These are phyloP conservation scores for Halichoeres trimaculatus DNA, from an alignment of 2,113 vertebrate species.

Conservation along the genomic window DNA sequence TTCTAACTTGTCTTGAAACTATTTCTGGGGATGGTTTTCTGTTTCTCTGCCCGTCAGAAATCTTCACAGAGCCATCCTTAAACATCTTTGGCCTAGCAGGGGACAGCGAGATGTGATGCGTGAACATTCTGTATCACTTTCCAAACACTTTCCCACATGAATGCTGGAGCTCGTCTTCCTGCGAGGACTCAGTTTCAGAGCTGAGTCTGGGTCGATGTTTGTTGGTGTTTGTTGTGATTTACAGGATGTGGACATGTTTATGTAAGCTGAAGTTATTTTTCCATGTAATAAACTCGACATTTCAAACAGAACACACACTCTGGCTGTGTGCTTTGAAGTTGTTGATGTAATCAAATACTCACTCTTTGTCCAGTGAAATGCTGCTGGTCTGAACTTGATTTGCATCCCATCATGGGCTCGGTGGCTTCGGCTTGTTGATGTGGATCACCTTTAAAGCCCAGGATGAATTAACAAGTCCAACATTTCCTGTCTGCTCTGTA, in stretches of 20 bases:
- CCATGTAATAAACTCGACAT: slow-evolving; percentile 20
- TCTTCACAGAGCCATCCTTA: slow-evolving; percentile 26
- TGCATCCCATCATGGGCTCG: not conserved
- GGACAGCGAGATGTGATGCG: slow-evolving; percentile 21
- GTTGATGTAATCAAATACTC: slow-evolving; percentile 27
- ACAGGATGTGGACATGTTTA: slow-evolving; percentile 37
- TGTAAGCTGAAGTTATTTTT: slow-evolving; percentile 36
- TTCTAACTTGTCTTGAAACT: slow-evolving; percentile 52
- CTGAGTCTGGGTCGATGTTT: slow-evolving; percentile 36
- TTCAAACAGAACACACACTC: slow-evolving; percentile 8
- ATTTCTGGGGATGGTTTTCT: slow-evolving; percentile 31
- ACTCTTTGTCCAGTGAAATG: slow-evolving; percentile 15
- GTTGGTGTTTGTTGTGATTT: slow-evolving; percentile 37
- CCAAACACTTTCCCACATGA: slow-evolving; percentile 45
- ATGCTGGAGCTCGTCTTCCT: slow-evolving; percentile 33
- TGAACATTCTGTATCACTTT: slow-evolving; percentile 39
- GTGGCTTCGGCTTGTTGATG: slow-evolving; percentile 8
- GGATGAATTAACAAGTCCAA: slow-evolving; percentile 1
- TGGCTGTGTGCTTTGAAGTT: slow-evolving; percentile 31
- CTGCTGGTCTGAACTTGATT: slow-evolving; percentile 26
- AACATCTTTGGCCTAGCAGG: slow-evolving; percentile 16
- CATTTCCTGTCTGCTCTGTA: not conserved
- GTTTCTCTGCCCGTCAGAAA: slow-evolving; percentile 29
- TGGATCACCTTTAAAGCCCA: not conserved
- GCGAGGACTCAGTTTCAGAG: slow-evolving; percentile 14